phyloP scores from a whole-genome alignment of 2,888 invertebrate genomes.

The Xestia c-nigrum region DNA sequence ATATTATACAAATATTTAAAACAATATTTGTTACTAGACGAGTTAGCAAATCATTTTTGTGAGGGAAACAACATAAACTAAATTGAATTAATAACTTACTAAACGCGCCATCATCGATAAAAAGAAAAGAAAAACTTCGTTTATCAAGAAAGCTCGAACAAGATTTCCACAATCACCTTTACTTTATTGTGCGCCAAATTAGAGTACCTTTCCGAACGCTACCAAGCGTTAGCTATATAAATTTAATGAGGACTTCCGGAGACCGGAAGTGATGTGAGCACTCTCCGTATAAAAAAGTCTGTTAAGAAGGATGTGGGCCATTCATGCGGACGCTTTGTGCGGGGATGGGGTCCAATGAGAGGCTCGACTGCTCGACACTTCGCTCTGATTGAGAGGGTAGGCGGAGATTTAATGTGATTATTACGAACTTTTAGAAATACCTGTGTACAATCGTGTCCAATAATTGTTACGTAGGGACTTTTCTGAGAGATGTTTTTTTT shows the following conservation, averaged over 20 bases:
- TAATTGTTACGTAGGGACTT: background rate
- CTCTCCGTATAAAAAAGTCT: conserved; percentile 53
- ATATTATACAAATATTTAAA: too few species aligned
- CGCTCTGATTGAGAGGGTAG: conserved; percentile 45
- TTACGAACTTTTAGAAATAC: conserved; percentile 52
- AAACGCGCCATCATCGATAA: background rate
- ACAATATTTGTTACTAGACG: background rate
- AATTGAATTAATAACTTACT: background rate
- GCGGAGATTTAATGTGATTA: conserved; percentile 49
- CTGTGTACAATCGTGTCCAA: conserved; percentile 3
- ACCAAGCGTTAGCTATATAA: conserved; percentile 48
- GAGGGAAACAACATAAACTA: background rate
- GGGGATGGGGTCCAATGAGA: conserved; percentile 30
- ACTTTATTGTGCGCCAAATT: conserved; percentile 40
- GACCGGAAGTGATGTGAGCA: conserved; percentile 50
- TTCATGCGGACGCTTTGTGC: conserved; percentile 58
- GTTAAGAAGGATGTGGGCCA: conserved; percentile 59
- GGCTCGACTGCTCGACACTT: conserved; percentile 47
- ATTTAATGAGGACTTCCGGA: conserved; percentile 60
- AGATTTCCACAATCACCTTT: conserved; percentile 20
- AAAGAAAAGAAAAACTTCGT: background rate
- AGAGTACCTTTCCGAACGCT: conserved; percentile 27
- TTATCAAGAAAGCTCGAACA: conserved; percentile 16
- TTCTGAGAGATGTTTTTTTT: background rate
- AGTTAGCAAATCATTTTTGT: background rate